Evolutionary conservation across 2,797 vertebrate genomes (phyloP), one percentile per base, ranked within the genome.

Genomic region (Knipowitschia caucasica): DNA sequence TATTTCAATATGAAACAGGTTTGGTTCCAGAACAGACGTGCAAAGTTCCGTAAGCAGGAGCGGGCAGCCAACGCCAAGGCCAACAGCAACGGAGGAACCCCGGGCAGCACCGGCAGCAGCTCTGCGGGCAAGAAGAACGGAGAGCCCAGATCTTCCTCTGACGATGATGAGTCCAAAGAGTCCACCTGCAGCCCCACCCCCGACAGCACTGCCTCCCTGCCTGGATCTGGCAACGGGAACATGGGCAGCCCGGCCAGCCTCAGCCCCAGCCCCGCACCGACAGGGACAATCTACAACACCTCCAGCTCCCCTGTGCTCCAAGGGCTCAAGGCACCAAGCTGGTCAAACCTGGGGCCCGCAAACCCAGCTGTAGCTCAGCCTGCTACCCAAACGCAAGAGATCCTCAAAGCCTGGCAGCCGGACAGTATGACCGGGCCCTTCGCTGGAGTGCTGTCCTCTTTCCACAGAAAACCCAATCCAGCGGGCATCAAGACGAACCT

Each of bases 121-220:
- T 71, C 81, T 4, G 59, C 80, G 0, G 82, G 83, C 6, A 85
- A 90, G 75, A 96, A 96, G 71, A 86, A 89, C 8, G 85, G 92
- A 0, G 95, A 96, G 47, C 75, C 85, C 0, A 90, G 93, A 29
- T 94, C 93, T 45, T 95, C 94, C 2, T 97, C 95, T 0, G 95
- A 97, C 18, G 95, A 98, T 2, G 95, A 98, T 2, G 95, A 98
- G 64, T 95, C 94, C 67, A 97, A 97, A 73, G 95, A 96, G 58
- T 94, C 95, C 80, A 96, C 92, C 75, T 97, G 95, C 89, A 97
- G 94, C 86, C 93, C 93, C 23, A 96, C 95, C 0, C 95, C 95
- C 0, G 95, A 98, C 91, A 98, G 95, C 90, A 98, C 95, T 1
- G 95, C 94, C 7, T 95, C 94, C 4, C 83, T 96, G 77, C 91